Evolutionary conservation across 2,797 vertebrate genomes (phyloP), one percentile per base, ranked within the genome.

Genomic region (Crax fasciolata): DNA sequence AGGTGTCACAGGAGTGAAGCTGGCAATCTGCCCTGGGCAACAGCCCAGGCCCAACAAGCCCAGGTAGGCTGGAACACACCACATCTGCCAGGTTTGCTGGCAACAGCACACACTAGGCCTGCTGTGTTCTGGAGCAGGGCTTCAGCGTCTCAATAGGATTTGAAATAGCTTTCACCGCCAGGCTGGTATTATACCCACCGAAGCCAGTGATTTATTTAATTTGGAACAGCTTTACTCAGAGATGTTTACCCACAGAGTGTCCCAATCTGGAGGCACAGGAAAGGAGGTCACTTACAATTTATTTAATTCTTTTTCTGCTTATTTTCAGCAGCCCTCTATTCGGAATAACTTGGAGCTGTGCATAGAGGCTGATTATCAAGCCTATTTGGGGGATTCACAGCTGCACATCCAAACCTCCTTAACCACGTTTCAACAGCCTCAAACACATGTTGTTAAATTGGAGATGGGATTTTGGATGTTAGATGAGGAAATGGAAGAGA

Each of bases 341-440:
- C 73, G 91, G 95, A 96, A 72, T 93, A 93, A 81, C 75, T 85
- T 62, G 72, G 58, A 95, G 66, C 67, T 61, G 49, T 75, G 84
- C 51, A 89, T 58, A 66, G 90, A 89, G 61, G 32, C 81, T 93
- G 93, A 92, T 92, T 92, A 83, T 52, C 75, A 91, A 91, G 91
- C 63, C 39, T 85, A 44, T 89, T 66, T 41, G 77, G 85, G 39
- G 59, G 87, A 87, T 70, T 93, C 84, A 85, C 81, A 93, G 89
- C 79, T 89, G 75, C 80, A 66, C 87, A 83, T 66, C 77, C 65
- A 65, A 93, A 92, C 87, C 88, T 93, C 82, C 57, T 91, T 79
- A 74, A 51, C 44, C 9, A 11, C 30, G 52, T 93, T 93, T 82
- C 79, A 79, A 63, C 38, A 74, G 25, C 55, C 68, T 91, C 57